Evolutionary conservation across 1,140 invertebrate species (phyloP).

Genomic region (Schmidtea mediterranea): DNA sequence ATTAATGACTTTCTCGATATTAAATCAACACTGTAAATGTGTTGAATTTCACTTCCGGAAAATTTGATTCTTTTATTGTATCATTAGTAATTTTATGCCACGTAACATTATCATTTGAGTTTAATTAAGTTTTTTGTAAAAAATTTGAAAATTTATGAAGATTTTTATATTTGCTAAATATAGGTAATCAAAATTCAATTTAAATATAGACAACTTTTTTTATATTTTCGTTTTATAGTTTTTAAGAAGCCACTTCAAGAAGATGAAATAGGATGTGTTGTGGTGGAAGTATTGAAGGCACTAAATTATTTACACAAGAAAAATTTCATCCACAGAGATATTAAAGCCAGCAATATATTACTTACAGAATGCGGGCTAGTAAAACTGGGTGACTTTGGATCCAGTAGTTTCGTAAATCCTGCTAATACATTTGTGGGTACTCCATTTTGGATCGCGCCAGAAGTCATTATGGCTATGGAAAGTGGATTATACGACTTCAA

Average conservation of each 20-base stretch:
- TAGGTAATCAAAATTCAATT: no score
- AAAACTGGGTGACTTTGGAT: slow-evolving; percentile 91
- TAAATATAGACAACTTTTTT: no score
- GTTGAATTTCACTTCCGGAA: no score
- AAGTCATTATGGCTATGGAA: slow-evolving; percentile 93
- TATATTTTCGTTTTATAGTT: no score
- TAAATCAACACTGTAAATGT: no score
- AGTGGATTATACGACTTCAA: slow-evolving; percentile 99
- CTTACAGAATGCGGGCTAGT: slow-evolving; percentile 92
- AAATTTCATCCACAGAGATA: slow-evolving; percentile 71
- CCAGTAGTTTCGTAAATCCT: slow-evolving; percentile 74
- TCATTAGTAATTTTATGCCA: no score
- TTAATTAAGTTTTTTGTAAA: no score
- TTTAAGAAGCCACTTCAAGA: slow-evolving; percentile 82
- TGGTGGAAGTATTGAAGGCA: slow-evolving; percentile 65
- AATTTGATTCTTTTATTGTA: no score
- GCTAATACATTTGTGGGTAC: slow-evolving; percentile 99
- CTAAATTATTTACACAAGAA: slow-evolving; percentile 71
- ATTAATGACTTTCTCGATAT: no score
- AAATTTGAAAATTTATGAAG: no score
- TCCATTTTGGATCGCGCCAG: slow-evolving; percentile 75
- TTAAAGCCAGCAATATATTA: slow-evolving; percentile 92
- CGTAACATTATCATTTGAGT: no score
- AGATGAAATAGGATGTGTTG: slow-evolving; percentile 91
- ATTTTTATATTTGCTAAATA: no score